phyloP scores from a whole-genome alignment of 2,888 invertebrate genomes.

The Thumatha senex region DNA sequence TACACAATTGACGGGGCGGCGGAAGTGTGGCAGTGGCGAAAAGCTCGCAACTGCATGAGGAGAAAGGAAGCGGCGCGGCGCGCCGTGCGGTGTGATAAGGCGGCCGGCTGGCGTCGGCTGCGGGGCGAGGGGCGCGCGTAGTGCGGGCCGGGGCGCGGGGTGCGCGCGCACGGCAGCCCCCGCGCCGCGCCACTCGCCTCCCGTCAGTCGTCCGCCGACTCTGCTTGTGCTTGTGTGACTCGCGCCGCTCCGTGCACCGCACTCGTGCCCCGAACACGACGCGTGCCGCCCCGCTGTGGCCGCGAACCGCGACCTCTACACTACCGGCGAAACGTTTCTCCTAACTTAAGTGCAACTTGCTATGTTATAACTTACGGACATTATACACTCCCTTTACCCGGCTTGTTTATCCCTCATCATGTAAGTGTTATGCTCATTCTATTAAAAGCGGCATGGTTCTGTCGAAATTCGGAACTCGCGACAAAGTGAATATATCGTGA shows the following conservation, averaged over 20 bases:
- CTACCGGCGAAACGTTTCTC: constrained; percentile 82
- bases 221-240: constrained; percentile 83
- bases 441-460: constrained; percentile 66
- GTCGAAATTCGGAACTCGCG: constrained; percentile 80
- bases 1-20: constrained; percentile 72
- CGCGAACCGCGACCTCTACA: constrained; percentile 85
- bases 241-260: constrained; percentile 83
- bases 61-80: constrained; percentile 81
- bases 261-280: constrained; percentile 82
- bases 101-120: constrained; percentile 72
- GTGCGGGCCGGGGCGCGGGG: constrained; percentile 54
- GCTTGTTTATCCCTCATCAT: constrained; percentile 82
- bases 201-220: constrained; percentile 85
- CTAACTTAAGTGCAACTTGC: constrained; percentile 79
- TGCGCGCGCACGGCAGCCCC: constrained; percentile 78
- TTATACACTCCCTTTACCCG: constrained; percentile 75
- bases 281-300: constrained; percentile 83
- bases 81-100: constrained; percentile 76
- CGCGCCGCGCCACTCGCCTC: constrained; percentile 70
- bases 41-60: constrained; percentile 82
- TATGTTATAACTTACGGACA: constrained; percentile 80
- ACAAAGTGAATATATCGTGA: constrained; percentile 65
- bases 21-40: constrained; percentile 81
- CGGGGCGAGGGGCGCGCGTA: constrained; percentile 47
- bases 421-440: constrained; percentile 81